Base-by-base conservation (phyloP, 2,113 vertebrate genomes). In the Ophiodon elongatus region DNA sequence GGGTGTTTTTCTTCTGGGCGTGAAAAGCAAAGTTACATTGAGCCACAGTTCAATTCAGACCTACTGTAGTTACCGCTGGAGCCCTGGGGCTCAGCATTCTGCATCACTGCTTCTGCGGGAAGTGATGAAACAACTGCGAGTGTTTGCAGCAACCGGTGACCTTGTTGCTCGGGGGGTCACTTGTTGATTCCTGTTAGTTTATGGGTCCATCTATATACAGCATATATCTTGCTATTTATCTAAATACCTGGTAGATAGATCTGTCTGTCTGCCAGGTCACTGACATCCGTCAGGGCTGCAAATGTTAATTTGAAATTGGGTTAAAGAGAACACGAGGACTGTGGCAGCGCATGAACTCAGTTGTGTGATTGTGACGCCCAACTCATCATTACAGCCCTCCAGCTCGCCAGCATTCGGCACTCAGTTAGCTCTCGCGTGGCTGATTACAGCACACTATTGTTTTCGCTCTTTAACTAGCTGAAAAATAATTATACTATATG, bases 31-130 rank as follows among this genome's bases (percentile, higher is more conserved):
- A 87, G 75, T 86, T 82, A 68, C 47, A 87, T 52, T 66, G 69
- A 87, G 73, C 65, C 84, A 81, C 88, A 56, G 73, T 83, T 91
- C 79, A 90, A 86, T 92, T 84, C 15, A 82, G 80, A 80, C 17
- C 85, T 56, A 23, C 67, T 78, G 67, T 50, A 31, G 74, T 85
- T 62, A 62, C 69, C 50, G 83, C 56, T 50, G 75, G 39, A 70
- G 83, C 88, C 86, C 85, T 25, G 60, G 14, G 89, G 85, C 85
- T 76, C 35, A 2, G 31, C 66, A 21, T 88, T 86, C 80, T 91
- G 87, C 86, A 91, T 90, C 85, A 83, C 78, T 88, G 85, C 84
- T 33, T 82, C 47, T 79, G 54, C 21, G 64, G 71, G 69, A 82
- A 25, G 70, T 41, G 47, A 47, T 66, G 56, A 87, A 75, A 82